Evolutionary conservation across 2,797 vertebrate species (phyloP), one percentile per base, ranked within the genome.

Genomic region (Miichthys miiuy): DNA sequence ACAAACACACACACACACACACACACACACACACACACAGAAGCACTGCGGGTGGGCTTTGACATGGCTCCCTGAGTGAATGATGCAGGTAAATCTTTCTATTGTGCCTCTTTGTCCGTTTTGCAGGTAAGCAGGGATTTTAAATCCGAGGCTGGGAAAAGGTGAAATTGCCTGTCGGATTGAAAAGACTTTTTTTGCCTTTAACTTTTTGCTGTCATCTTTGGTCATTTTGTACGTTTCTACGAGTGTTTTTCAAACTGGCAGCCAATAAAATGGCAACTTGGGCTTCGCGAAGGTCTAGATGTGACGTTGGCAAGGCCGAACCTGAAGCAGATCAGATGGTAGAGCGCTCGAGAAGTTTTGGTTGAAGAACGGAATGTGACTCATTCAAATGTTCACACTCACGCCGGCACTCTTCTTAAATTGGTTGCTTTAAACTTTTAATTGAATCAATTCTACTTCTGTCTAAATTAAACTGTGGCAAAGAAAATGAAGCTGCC

Each of bases 1-100:
- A 54, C 57, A 41, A 16, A 72, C 55, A 62, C 48, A 64, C 44
- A 70, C 54, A 38, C 64, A 52, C 18, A 78, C 50, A 54, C 61
- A 78, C 21, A 62, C 14, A 57, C 10, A 57, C 41, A 54, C 41
- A 21, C 42, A 55, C 17, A 27, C 18, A 76, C 55, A 17, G 52
- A 47, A 48, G 21, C 44, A 70, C 62, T 62, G 48, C 20, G 1
- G 20, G n/a, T 42, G 60, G 75, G 58, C 12, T 20, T 23, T 60
- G 62, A 57, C 42, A 34, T 3, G 25, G 38, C 34, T 34, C 3
- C 2, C 55, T 34, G 42, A 27, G 8, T 44, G 51, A 38, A 46
- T 41, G 21, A 67, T 30, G 55, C 25, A 25, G 9, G 13, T 4
- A 57, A 13, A 68, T 52, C 12, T 58, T 56, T 50, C 38, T 55